phyloP scores from a whole-genome alignment of 2,113 vertebrate genomes.

The Psettodes erumei region DNA sequence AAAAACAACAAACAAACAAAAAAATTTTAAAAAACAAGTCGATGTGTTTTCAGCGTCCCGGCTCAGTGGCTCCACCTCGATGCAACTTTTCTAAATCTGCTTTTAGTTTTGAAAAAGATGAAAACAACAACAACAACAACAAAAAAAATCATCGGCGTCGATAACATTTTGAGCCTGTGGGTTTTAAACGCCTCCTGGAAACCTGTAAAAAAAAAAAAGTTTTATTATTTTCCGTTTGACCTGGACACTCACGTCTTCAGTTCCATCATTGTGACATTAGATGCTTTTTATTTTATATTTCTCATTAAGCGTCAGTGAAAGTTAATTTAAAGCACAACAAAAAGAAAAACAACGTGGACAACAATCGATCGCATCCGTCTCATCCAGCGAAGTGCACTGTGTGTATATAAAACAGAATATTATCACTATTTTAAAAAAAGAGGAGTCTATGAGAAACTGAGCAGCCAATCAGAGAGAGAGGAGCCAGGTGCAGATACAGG shows the following conservation, averaged over 20 bases:
- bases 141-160: no score
- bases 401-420: constrained; percentile 36
- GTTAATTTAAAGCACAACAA: background rate
- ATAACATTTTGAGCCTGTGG: background rate
- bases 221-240: background rate
- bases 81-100: constrained; percentile 2
- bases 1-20: background rate
- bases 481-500: no score
- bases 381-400: constrained; percentile 55
- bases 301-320: no score
- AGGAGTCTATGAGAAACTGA: constrained; percentile 1
- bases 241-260: no score
- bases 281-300: no score
- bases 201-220: background rate
- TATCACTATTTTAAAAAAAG: constrained; percentile 48
- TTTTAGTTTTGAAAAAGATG: background rate
- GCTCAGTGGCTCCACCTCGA: background rate
- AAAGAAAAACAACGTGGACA: background rate
- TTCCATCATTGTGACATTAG: background rate
- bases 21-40: background rate
- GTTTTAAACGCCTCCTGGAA: background rate
- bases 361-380: background rate
- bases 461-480: no score
- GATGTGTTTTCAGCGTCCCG: constrained; percentile 23
- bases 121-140: no score